Base-by-base conservation (phyloP, 64 coral and sea anemone genomes). In the Dendronephthya gigantea region DNA sequence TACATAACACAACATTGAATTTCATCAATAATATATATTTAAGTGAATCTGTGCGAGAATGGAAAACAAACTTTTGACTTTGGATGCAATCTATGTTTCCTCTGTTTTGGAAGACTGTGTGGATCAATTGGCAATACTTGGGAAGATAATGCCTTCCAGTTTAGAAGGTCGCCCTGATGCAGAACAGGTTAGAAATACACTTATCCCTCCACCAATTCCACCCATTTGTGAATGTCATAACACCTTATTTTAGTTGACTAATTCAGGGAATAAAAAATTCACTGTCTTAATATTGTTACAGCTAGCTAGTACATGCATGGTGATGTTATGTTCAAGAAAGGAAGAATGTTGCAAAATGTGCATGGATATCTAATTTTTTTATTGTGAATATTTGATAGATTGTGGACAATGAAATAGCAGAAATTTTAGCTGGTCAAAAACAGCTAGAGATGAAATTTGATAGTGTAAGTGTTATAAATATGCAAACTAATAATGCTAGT, bases 41-140 rank as follows among this genome's bases (percentile, higher is more conserved):
- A n/a, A n/a, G 72, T 88, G 29, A n/a, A 28, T 36, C 31, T 6
- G 35, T 38, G 39, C 19, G 62, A 50, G 75, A 31, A 41, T 70
- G 30, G 16, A 27, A 15, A 96, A 29, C 8, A 93, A 93, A 91
- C 70, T 96, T 69, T 96, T 91, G 45, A 96, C 85, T 86, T 48
- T 93, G 40, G 94, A 96, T 91, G 86, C 94, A 55, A 41, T 96
- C 25, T 91, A 96, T 83, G 88, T 96, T 22, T 89, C 89, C 39
- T 89, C 94, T 14, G 91, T 96, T 38, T 83, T 96, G 10, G 94
- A 96, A 48, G 94, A 96, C 82, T 96, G 91, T 70, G 89, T 92
- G 39, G 94, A 96, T 58, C 94, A 96, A 74, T 40, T 96, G 55
- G 91, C 91, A 32, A 92, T 96, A 48, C 86, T 96, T 52, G 94